A percentile compares a stretch with the other conserved stretches of the same genome.
Conservation (phyloP, 1,140 invertebrate genomes). For the Hyles vespertilio region DNA sequence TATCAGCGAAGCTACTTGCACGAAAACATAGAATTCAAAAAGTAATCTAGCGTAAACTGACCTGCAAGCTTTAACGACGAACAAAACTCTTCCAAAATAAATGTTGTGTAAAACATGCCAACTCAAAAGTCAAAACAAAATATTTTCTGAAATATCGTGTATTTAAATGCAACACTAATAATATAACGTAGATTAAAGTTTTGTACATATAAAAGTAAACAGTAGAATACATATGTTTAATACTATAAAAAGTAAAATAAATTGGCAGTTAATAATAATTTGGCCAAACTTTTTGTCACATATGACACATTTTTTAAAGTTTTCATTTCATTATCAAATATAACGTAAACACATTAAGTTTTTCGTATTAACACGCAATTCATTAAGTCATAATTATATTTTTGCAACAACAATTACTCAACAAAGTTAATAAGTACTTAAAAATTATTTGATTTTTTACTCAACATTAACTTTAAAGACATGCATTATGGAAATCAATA, state of each 20-base stretch:
- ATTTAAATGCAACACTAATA: conserved; percentile 68
- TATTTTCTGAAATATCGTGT: conserved; percentile 54
- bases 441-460: no score
- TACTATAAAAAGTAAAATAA: conserved; percentile 38
- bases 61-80: conserved; percentile 33
- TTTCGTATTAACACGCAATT: no score
- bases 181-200: conserved; percentile 55
- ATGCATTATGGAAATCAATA: no score
- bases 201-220: conserved; percentile 48
- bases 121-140: conserved; percentile 44
- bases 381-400: no score
- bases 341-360: no score
- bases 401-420: no score
- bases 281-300: conserved; percentile 37
- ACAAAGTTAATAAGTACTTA: no score
- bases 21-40: conserved; percentile 41
- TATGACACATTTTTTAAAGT: conserved; percentile 23
- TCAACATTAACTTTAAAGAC: no score
- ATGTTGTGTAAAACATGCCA: conserved; percentile 52
- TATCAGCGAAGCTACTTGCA: conserved; percentile 56
- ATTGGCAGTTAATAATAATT: conserved; percentile 60
- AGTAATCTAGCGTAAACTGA: conserved; percentile 21
- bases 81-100: conserved; percentile 73
- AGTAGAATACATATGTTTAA: conserved; percentile 39
- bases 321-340: background rate